Conservation (phyloP, 2,888 invertebrate genomes). For the Cephus nigrinus region DNA sequence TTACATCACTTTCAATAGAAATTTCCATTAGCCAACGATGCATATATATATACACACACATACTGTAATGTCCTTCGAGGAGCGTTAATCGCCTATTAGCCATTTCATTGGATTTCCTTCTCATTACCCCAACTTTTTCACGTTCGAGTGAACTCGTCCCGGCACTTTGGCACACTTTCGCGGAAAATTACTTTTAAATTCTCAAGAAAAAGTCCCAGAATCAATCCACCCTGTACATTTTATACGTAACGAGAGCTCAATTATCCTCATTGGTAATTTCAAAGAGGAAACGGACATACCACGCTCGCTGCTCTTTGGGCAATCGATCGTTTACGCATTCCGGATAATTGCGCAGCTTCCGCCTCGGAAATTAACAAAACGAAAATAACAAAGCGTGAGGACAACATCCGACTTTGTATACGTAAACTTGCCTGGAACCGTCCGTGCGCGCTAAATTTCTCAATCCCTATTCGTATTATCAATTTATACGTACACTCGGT, state of each 20-base stretch:
- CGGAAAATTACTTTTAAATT: background rate
- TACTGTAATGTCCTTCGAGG: background rate
- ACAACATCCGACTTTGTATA: background rate
- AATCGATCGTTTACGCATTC: background rate
- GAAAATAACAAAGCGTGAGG: background rate
- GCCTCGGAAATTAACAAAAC: background rate
- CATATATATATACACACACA: background rate
- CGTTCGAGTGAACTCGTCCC: background rate
- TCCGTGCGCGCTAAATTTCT: background rate
- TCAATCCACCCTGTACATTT: background rate
- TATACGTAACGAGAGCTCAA: background rate
- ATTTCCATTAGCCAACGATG: too few species aligned
- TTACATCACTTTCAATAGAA: background rate
- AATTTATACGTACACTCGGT: background rate
- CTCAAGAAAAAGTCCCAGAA: background rate
- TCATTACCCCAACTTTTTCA: background rate
- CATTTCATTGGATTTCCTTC: background rate
- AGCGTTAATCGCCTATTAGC: background rate
- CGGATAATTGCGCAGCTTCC: background rate
- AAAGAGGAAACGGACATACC: background rate
- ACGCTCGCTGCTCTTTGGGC: background rate
- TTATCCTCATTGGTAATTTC: background rate
- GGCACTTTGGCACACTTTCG: background rate
- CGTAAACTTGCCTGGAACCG: background rate
- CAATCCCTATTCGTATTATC: background rate